phyloP scores from a whole-genome alignment of 2,888 invertebrate genomes.

The Synanthedon andrenaeformis region DNA sequence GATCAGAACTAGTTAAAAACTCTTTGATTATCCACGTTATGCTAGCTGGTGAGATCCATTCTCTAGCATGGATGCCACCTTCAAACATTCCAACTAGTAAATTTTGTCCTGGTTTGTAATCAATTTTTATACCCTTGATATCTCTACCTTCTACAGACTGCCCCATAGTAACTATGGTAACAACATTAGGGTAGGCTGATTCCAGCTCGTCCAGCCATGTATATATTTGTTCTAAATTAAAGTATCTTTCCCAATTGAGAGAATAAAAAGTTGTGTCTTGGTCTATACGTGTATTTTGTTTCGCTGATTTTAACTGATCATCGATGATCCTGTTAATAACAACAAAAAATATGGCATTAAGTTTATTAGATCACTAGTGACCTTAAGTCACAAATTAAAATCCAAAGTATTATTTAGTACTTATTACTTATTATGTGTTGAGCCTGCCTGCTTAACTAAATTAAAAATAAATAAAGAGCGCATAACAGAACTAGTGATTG shows the following conservation, averaged over 20 bases:
- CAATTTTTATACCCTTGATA: constrained; percentile 66
- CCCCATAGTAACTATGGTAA: constrained; percentile 67
- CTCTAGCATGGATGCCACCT: constrained; percentile 77
- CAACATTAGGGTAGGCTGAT: constrained; percentile 52
- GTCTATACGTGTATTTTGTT: constrained; percentile 12
- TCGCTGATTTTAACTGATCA: constrained; percentile 40
- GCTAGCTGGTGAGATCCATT: constrained; percentile 77
- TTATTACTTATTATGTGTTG: too few relatives aligned
- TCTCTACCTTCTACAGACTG: constrained; percentile 70
- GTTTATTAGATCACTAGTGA: not conserved
- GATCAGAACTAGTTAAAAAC: constrained; percentile 70
- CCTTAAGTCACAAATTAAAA: too few relatives aligned
- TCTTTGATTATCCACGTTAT: constrained; percentile 77
- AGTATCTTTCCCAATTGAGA: constrained; percentile 70
- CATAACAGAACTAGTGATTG: too few relatives aligned
- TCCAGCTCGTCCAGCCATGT: constrained; percentile 70
- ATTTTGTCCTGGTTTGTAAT: constrained; percentile 44
- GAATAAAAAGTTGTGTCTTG: constrained; percentile 41
- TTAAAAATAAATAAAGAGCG: too few relatives aligned
- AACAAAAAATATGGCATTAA: not conserved
- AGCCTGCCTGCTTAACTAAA: too few relatives aligned
- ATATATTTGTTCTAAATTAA: constrained; percentile 70
- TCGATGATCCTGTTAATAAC: constrained; percentile 49
- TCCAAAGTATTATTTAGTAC: too few relatives aligned
- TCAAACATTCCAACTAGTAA: constrained; percentile 67